Conservation (phyloP, 2,888 invertebrate genomes). For the Notodonta ziczac region DNA sequence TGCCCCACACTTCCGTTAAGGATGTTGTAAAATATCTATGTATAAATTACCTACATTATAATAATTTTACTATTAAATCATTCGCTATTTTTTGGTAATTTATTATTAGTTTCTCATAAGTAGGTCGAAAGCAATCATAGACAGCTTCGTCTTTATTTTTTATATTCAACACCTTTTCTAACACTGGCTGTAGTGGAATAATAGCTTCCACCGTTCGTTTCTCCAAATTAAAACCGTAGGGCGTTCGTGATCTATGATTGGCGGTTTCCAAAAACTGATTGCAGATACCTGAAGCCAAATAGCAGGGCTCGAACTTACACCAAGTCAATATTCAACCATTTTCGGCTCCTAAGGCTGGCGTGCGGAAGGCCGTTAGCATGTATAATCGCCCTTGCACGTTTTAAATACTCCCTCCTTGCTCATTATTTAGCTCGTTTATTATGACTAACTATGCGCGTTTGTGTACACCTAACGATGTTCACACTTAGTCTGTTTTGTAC, state of each 20-base stretch:
- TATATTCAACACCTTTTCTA: background rate
- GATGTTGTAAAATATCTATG: too few species aligned
- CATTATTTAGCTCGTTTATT: conserved; percentile 63
- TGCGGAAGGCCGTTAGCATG: conserved; percentile 61
- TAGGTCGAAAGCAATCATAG: background rate
- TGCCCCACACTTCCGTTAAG: too few species aligned
- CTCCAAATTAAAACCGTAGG: conserved; percentile 19
- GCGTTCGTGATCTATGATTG: conserved; percentile 26
- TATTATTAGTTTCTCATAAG: too few species aligned
- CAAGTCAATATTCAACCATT: conserved; percentile 45
- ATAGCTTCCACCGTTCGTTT: conserved; percentile 5
- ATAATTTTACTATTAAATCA: too few species aligned
- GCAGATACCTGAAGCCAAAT: conserved; percentile 26
- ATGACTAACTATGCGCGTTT: conserved; percentile 36
- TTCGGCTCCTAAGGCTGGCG: conserved; percentile 47
- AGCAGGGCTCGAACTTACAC: conserved; percentile 26
- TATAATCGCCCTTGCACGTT: conserved; percentile 63
- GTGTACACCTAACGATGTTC: conserved; percentile 34
- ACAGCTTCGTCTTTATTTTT: background rate
- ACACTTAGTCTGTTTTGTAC: conserved; percentile 29
- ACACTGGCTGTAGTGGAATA: background rate
- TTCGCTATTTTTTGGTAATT: too few species aligned
- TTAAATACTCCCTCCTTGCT: conserved; percentile 60
- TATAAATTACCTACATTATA: too few species aligned
- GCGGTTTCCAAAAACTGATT: conserved; percentile 33